phyloP scores from a whole-genome alignment of 2,888 invertebrate species.

The Campoplex capitator region DNA sequence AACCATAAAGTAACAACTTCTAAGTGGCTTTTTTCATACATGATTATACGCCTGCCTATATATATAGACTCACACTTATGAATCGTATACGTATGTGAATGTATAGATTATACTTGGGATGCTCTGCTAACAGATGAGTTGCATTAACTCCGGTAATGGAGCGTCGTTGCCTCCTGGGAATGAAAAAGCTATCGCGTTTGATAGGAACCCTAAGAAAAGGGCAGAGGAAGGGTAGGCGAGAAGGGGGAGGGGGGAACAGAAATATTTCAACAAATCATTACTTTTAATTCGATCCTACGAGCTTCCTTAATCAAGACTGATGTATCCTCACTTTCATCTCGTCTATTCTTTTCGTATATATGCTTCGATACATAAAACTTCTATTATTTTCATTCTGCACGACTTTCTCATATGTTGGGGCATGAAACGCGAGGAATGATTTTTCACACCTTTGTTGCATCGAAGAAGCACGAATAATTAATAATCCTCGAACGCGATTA shows the following conservation, averaged over 20 bases:
- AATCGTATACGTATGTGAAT: neutral
- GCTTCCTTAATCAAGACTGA: slow-evolving; percentile 81
- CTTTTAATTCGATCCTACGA: slow-evolving; percentile 83
- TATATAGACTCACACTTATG: neutral
- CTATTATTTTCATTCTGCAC: neutral
- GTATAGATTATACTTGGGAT: slow-evolving; percentile 72
- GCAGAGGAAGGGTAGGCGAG: neutral
- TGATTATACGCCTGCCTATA: too few relatives aligned
- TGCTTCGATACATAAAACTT: slow-evolving; percentile 18
- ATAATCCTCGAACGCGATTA: neutral
- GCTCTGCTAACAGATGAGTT: slow-evolving; percentile 82
- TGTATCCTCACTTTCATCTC: slow-evolving; percentile 67
- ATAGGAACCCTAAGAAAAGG: slow-evolving; percentile 51
- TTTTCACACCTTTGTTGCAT: slow-evolving; percentile 6
- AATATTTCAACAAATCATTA: slow-evolving; percentile 85
- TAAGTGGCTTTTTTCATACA: neutral
- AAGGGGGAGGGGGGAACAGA: slow-evolving; percentile 65
- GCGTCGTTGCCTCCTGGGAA: slow-evolving; percentile 76
- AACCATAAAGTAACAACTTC: neutral
- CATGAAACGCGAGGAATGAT: neutral
- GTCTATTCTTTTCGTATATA: slow-evolving; percentile 43
- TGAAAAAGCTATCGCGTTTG: slow-evolving; percentile 66
- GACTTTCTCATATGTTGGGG: neutral
- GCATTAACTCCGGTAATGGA: slow-evolving; percentile 83
- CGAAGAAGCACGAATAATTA: neutral